Evolutionary conservation across 35 echinoderm and acorn worm species (phyloP), one percentile per base, ranked within the genome.

Genomic region (Lytechinus variegatus): DNA sequence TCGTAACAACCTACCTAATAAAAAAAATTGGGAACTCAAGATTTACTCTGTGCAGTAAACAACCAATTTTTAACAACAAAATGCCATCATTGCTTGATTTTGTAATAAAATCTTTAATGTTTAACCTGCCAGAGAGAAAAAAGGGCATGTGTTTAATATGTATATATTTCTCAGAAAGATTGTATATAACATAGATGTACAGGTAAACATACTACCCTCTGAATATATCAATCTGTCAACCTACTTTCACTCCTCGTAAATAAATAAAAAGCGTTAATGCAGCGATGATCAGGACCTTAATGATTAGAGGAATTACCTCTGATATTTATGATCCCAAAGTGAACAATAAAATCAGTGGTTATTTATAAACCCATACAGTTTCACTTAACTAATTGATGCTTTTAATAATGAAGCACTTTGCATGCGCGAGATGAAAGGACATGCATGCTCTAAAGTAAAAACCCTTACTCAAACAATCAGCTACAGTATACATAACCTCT

Each of bases 371-470:
- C 66, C 4, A 2, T 16, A 71, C 61, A 79, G 66, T 79, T 79
- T 79, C 66, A 79, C 66, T 79, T 79, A 79, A 79, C 66, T 79
- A 79, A 79, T 79, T 79, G 66, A 79, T 79, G 16, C 66, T 79
- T 24, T 79, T 8, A 79, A 79, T 79, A 79, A 79, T 79, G 21
- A 79, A 79, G n/a, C 66, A n/a, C 66, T 24, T 79, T 79, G 66
- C 24, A n/a, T 79, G 14, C 12, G 6, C n/a, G 24, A 14, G 1
- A 5, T 19, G n/a, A 79, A 79, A 79, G 66, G n/a, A 79, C n/a
- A 16, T 24, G 66, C 8, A 24, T 79, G 21, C n/a, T 16, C 19
- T 16, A 19, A 79, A 79, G 19, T 24, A 24, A 79, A 79, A 58
- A 2, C 66, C 66, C 14, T 19, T 5, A 24, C 66, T 79, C 66